These are phyloP conservation scores for Nasonia longicornis DNA, from an alignment of 1,140 invertebrate species.

Conservation along the genomic window DNA sequence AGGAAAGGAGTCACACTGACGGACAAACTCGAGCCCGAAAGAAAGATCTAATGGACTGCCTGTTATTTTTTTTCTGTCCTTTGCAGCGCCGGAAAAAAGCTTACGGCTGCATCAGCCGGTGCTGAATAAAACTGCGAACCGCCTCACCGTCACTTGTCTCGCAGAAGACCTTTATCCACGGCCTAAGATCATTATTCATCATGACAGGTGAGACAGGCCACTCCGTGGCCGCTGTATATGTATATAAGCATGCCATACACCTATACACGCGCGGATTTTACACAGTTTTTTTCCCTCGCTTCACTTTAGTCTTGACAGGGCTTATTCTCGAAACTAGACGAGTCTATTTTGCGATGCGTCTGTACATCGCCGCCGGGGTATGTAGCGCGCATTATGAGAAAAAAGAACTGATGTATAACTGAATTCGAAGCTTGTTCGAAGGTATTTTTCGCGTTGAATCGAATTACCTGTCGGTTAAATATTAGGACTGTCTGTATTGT, in stretches of 20 bases:
- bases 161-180: slow-evolving; percentile 59
- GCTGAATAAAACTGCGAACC: slow-evolving; percentile 53
- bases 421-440: too few relatives aligned
- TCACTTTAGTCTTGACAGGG: not conserved
- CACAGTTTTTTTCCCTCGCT: not conserved
- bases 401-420: not conserved
- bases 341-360: not conserved
- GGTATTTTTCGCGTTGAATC: too few relatives aligned
- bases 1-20: too few relatives aligned
- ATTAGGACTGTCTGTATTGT: too few relatives aligned
- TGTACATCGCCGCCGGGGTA: too few relatives aligned
- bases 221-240: not conserved
- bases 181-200: slow-evolving; percentile 57
- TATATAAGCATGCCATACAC: slow-evolving; percentile 7
- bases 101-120: slow-evolving; percentile 56
- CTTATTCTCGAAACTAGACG: slow-evolving; percentile 1
- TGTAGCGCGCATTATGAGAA: not conserved
- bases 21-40: not conserved
- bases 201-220: slow-evolving; percentile 56
- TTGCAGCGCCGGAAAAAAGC: slow-evolving; percentile 57
- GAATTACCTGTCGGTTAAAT: too few relatives aligned
- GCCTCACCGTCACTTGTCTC: slow-evolving; percentile 56
- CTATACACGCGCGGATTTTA: not conserved
- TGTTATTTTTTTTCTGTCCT: slow-evolving; percentile 43
- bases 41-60: not conserved